These are phyloP conservation scores for Dasysyrphus albostriatus DNA, from an alignment of 2,888 invertebrate species.

Conservation along the genomic window DNA sequence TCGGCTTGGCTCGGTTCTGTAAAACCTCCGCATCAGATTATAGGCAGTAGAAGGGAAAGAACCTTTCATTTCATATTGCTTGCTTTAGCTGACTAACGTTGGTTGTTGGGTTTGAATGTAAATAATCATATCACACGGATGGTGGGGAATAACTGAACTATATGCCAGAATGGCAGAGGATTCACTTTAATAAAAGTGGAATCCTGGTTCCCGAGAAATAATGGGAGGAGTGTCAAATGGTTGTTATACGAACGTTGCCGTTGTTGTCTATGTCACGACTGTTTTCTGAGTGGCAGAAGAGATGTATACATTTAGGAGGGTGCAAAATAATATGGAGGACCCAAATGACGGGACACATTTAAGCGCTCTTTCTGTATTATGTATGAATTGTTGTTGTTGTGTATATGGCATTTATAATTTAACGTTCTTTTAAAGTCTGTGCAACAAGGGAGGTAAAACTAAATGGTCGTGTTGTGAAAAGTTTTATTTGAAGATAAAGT, in stretches of 20 bases:
- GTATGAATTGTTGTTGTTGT: neutral
- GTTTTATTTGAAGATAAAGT: neutral
- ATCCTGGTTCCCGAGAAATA: slow-evolving; percentile 48
- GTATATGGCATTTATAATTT: slow-evolving; percentile 34
- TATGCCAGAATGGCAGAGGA: slow-evolving; percentile 44
- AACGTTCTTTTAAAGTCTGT: slow-evolving; percentile 21
- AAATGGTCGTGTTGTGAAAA: neutral
- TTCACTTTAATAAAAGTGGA: slow-evolving; percentile 66
- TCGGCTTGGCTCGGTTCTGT: neutral
- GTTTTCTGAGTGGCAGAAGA: neutral
- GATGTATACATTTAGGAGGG: slow-evolving; percentile 31
- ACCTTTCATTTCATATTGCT: slow-evolving; percentile 34
- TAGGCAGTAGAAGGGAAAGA: slow-evolving; percentile 2
- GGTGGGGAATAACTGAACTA: slow-evolving; percentile 16
- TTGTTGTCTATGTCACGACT: too few relatives aligned
- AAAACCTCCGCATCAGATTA: neutral
- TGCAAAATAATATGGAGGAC: slow-evolving; percentile 19
- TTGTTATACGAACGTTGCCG: neutral
- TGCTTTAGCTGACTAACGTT: slow-evolving; percentile 23
- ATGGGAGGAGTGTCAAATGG: slow-evolving; percentile 56
- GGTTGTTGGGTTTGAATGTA: slow-evolving; percentile 51
- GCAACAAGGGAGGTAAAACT: slow-evolving; percentile 1
- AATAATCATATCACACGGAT: slow-evolving; percentile 49
- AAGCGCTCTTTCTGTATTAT: slow-evolving; percentile 22
- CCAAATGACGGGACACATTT: slow-evolving; percentile 47